phyloP scores from a whole-genome alignment of 2,797 vertebrate genomes.

The Octomys mimax region DNA sequence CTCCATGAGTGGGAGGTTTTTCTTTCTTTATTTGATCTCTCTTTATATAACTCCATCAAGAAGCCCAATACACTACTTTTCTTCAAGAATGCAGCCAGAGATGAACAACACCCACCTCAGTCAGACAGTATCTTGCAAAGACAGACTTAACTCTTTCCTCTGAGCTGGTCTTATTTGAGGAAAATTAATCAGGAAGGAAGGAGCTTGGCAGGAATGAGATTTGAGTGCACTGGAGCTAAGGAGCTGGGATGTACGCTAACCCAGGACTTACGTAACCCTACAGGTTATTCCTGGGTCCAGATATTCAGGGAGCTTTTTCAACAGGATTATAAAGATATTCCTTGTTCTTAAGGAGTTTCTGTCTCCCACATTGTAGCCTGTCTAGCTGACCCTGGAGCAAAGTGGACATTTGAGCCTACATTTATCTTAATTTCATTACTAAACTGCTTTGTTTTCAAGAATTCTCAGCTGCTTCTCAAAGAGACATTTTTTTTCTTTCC shows the following conservation, averaged over 20 bases:
- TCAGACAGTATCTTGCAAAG: background rate
- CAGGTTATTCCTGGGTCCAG: background rate
- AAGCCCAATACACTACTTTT: constrained; percentile 45
- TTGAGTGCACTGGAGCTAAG: background rate
- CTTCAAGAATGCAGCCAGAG: background rate
- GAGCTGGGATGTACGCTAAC: background rate
- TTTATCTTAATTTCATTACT: background rate
- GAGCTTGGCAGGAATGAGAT: background rate
- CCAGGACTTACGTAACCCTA: background rate
- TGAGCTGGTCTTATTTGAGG: background rate
- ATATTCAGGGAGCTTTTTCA: background rate
- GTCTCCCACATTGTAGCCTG: background rate
- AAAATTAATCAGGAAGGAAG: background rate
- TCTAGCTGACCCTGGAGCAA: background rate
- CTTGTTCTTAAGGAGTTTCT: background rate
- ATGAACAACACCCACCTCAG: background rate
- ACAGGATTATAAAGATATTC: background rate
- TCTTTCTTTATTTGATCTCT: constrained; percentile 56
- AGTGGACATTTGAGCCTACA: background rate
- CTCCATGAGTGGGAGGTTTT: constrained; percentile 5
- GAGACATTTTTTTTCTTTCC: background rate
- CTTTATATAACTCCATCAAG: constrained; percentile 52
- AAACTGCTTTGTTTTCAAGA: accelerated
- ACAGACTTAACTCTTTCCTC: constrained; percentile 46
- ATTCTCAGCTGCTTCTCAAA: background rate